phyloP scores from a whole-genome alignment of 2,888 invertebrate genomes.

The Stomorhina lunata region DNA sequence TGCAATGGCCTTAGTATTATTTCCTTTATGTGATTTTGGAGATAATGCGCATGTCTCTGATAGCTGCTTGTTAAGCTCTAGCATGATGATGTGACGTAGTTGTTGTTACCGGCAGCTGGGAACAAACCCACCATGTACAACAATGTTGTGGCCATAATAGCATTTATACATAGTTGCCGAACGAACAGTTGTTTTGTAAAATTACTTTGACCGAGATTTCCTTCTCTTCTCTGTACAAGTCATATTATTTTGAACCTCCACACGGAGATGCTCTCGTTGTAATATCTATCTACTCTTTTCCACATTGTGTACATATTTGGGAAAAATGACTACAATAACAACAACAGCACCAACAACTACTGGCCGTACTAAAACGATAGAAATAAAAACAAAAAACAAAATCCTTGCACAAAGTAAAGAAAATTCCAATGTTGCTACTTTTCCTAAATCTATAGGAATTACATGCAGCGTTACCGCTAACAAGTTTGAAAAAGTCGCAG shows the following conservation, averaged over 20 bases:
- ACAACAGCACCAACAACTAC: no score
- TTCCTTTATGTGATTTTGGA: not conserved
- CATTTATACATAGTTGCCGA: slow-evolving; percentile 41
- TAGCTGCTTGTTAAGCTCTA: slow-evolving; percentile 14
- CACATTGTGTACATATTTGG: slow-evolving; percentile 11
- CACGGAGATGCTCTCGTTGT: slow-evolving; percentile 14
- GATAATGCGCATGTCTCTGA: slow-evolving; percentile 43
- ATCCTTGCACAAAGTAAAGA: slow-evolving; percentile 42
- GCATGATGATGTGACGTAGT: slow-evolving; percentile 52
- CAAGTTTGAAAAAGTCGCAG: no score
- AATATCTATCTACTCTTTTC: slow-evolving; percentile 52
- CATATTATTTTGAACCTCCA: slow-evolving; percentile 7
- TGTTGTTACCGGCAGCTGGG: slow-evolving; percentile 57
- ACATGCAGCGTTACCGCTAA: no score
- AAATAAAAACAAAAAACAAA: slow-evolving; percentile 11
- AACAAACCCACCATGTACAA: slow-evolving; percentile 31
- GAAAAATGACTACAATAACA: not conserved
- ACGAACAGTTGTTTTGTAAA: slow-evolving; percentile 75
- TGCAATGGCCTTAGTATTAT: slow-evolving; percentile 4
- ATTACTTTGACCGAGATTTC: slow-evolving; percentile 79
- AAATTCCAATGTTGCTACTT: slow-evolving; percentile 42
- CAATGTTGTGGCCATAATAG: slow-evolving; percentile 53
- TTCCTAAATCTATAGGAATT: slow-evolving; percentile 40
- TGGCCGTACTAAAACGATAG: slow-evolving; percentile 18
- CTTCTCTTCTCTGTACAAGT: slow-evolving; percentile 52